Evolutionary conservation across 2,797 vertebrate species (phyloP), one percentile per base, ranked within the genome.

Genomic region (Luscinia luscinia): DNA sequence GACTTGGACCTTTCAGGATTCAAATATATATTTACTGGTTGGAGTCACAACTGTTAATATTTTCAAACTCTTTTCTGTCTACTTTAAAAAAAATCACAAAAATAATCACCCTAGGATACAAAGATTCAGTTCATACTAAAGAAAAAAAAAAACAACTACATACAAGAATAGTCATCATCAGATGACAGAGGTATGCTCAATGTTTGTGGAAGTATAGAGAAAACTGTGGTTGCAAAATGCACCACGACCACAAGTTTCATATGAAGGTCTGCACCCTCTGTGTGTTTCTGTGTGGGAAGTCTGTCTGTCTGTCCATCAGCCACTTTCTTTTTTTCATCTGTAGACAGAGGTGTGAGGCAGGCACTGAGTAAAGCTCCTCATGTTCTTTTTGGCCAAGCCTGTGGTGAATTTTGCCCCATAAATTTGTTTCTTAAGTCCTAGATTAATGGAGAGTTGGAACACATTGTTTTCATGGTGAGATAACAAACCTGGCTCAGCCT

Each of bases 221-320:
- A 52, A 81, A 22, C 8, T 30, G 0, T 27, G 16, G 28, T 30
- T 55, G 68, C 32, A 36, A 68, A 74, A 15, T 8, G 1, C 54
- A 49, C 38, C 11, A 4, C 14, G 22, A 61, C 6, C 58, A 10
- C 59, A 49, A 16, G 24, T 72, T 89, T n/a, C 38, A 4, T 22
- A 3, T 7, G 2, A 27, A 62, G 40, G 15, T 38, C 34, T 81
- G 30, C 5, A 2, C 13, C 4, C 24, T 43, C 27, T 9, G 0
- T 11, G 7, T 54, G 11, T 40, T 52, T 82, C 32, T 51, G 17
- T 20, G 5, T 3, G 15, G 30, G 8, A 87, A 68, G 4, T 49
- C 32, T 70, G 32, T 66, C 61, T 54, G 0, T 38, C 34, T 72
- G 12, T 26, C 73, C 49, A 43, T 64, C 38, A 75, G 41, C 12